Percentiles rank a stretch among this genome's conserved stretches.
Evolutionary conservation across 2,113 vertebrate genomes (phyloP).

Genomic region (Heterochromis multidens): DNA sequence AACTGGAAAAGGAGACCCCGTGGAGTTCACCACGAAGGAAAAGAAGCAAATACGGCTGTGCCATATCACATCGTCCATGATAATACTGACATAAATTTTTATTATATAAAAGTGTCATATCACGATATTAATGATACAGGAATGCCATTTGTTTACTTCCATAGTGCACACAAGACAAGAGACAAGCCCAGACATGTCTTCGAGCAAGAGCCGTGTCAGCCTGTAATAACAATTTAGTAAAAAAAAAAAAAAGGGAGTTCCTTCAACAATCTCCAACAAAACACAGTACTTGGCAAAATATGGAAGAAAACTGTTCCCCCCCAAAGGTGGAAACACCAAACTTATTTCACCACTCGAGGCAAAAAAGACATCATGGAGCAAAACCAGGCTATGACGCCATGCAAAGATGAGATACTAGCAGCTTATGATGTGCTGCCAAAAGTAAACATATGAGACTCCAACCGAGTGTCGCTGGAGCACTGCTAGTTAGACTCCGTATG

Average conservation of each 20-base stretch:
- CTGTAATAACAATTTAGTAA: background rate
- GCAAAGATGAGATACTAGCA: background rate
- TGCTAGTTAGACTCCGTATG: background rate
- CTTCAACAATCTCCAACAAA: background rate
- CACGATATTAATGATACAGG: background rate
- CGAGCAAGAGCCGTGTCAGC: background rate
- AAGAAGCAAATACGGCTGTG: no score
- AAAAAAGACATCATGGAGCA: background rate
- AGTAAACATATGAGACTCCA: background rate
- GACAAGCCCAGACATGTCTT: background rate
- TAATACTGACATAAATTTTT: no score
- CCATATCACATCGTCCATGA: no score
- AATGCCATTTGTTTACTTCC: background rate
- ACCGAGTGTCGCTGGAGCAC: rapidly evolving
- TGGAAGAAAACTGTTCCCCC: rapidly evolving
- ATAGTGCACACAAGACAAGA: background rate
- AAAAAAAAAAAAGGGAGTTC: background rate
- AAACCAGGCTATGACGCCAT: background rate
- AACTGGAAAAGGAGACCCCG: no score
- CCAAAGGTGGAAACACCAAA: background rate
- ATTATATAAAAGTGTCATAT: background rate
- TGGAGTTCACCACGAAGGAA: no score
- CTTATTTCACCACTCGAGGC: background rate
- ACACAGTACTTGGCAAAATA: rapidly evolving
- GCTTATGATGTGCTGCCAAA: background rate